A percentile compares a stretch with the other conserved stretches of the same genome.
Conservation (phyloP, 2,113 vertebrate genomes). For the Pelecanus crispus region DNA sequence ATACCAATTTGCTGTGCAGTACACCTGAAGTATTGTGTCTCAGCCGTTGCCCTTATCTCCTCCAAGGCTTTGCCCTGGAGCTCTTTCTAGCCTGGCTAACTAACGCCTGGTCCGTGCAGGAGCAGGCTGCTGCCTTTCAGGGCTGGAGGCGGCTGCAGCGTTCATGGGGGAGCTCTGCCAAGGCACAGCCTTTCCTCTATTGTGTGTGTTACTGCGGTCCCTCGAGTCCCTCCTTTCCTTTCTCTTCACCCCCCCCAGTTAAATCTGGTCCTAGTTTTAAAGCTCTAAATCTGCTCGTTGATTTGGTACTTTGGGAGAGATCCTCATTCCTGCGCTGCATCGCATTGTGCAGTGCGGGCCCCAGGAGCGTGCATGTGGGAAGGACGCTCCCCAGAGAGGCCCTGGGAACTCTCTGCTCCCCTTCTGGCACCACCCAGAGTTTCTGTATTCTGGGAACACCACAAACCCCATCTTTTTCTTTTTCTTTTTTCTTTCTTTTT, state of each 20-base stretch:
- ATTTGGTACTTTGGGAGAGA: background rate
- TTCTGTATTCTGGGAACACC: background rate
- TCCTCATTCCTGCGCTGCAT: fast-evolving
- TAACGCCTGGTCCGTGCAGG: background rate
- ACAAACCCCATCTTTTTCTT: background rate
- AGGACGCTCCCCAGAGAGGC: background rate
- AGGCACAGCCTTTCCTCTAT: background rate
- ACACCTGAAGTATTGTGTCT: background rate
- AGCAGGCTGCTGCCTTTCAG: background rate
- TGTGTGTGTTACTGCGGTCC: background rate
- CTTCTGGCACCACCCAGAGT: background rate
- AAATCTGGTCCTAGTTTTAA: background rate
- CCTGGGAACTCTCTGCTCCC: background rate
- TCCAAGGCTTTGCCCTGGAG: background rate
- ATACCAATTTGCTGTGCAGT: background rate
- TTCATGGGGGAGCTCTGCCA: background rate
- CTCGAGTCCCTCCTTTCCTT: background rate
- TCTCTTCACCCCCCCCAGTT: background rate
- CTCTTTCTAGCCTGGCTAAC: background rate
- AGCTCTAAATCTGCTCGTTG: background rate
- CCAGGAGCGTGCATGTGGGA: fast-evolving
- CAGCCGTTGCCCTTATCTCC: background rate
- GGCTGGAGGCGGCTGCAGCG: background rate
- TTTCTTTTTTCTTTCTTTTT: too few species aligned
- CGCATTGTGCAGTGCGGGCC: fast-evolving